phyloP scores from a whole-genome alignment of 2,888 invertebrate genomes.

The Pseudococcus viburni region DNA sequence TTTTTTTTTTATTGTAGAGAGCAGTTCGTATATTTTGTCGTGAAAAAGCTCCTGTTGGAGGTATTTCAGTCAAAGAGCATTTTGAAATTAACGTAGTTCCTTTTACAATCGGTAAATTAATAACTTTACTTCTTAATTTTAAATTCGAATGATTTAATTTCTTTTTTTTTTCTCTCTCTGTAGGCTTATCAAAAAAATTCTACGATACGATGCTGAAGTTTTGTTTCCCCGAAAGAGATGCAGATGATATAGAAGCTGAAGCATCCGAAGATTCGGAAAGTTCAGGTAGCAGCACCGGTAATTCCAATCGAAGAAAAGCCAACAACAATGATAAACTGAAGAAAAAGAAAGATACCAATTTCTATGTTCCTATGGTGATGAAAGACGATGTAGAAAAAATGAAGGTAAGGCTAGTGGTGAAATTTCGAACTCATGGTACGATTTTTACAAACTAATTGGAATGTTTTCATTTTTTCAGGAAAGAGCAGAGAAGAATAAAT shows the following conservation, averaged over 20 bases:
- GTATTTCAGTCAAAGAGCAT: conserved; percentile 98
- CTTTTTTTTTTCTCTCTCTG: conserved; percentile 18
- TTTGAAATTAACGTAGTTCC: conserved; percentile 99
- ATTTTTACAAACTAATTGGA: not conserved
- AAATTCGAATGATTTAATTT: conserved; percentile 32
- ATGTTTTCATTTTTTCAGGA: conserved; percentile 76
- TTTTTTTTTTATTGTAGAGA: conserved; percentile 73
- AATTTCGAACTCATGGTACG: not conserved
- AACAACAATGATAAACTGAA: conserved; percentile 70
- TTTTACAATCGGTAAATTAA: conserved; percentile 82
- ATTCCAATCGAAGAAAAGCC: not conserved
- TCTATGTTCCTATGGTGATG: conserved; percentile 89
- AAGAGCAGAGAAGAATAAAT: conserved; percentile 97
- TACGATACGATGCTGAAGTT: conserved; percentile 98
- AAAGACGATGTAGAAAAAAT: conserved; percentile 97
- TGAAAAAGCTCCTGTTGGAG: conserved; percentile 97
- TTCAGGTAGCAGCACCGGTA: conserved; percentile 65
- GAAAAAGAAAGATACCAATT: conserved; percentile 85
- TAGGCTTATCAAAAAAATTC: conserved; percentile 92
- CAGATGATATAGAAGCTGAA: conserved; percentile 84
- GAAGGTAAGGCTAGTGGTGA: conserved; percentile 78
- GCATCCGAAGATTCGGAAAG: conserved; percentile 76
- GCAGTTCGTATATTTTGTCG: conserved; percentile 95
- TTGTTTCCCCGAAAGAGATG: conserved; percentile 95
- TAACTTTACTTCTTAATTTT: not conserved